These are phyloP conservation scores for Dendrolimus pini DNA, from an alignment of 2,888 invertebrate species.

Conservation along the genomic window DNA sequence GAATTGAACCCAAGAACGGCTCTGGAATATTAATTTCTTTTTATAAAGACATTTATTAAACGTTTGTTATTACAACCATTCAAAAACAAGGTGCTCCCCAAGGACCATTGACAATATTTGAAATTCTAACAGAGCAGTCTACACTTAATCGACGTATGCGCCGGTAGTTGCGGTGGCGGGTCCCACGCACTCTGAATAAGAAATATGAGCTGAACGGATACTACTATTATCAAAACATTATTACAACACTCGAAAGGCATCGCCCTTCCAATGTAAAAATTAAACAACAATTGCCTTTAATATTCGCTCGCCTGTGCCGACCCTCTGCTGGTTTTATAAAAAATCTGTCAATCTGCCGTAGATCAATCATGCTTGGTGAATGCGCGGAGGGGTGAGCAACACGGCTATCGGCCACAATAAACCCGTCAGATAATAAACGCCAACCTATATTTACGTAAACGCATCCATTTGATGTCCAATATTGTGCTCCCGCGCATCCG, in stretches of 20 bases:
- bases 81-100: constrained; percentile 49
- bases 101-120: constrained; percentile 41
- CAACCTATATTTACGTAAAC: constrained; percentile 72
- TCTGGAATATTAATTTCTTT: too few species aligned
- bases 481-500: constrained; percentile 54
- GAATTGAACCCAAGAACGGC: too few species aligned
- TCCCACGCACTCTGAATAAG: constrained; percentile 75
- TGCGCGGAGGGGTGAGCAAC: constrained; percentile 57
- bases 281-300: constrained; percentile 77
- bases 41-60: too few species aligned
- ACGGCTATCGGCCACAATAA: constrained; percentile 53
- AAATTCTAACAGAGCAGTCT: constrained; percentile 46
- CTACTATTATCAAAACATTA: constrained; percentile 76
- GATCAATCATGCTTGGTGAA: constrained; percentile 73
- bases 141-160: constrained; percentile 31
- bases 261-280: constrained; percentile 72
- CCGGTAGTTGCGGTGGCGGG: constrained; percentile 13
- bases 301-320: constrained; percentile 64
- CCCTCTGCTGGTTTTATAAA: constrained; percentile 64
- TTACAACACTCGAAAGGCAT: constrained; percentile 72
- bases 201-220: constrained; percentile 75
- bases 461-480: constrained; percentile 67
- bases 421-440: constrained; percentile 67
- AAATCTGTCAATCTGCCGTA: constrained; percentile 74
- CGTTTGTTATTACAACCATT: not conserved